Evolutionary conservation across 1,140 invertebrate genomes (phyloP).

Genomic region (Aphaenogaster rudis): DNA sequence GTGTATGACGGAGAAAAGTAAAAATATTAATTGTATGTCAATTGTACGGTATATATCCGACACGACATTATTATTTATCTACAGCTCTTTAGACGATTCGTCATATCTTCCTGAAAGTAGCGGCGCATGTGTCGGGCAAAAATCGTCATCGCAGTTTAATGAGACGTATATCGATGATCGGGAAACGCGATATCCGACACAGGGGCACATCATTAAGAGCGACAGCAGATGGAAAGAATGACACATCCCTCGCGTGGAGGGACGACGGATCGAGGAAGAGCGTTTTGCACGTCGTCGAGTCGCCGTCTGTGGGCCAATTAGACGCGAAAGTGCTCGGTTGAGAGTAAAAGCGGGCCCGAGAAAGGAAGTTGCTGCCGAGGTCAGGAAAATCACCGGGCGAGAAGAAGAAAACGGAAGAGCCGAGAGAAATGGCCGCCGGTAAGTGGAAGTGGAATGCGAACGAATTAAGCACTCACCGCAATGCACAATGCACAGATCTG

Average conservation of each 20-base stretch:
- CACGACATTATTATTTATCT: neutral
- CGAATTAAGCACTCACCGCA: constrained; percentile 49
- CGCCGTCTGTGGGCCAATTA: constrained; percentile 68
- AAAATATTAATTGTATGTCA: constrained; percentile 7
- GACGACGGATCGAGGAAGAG: constrained; percentile 68
- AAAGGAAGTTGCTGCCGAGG: constrained; percentile 17
- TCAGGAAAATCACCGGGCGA: constrained; percentile 16
- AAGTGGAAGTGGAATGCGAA: constrained; percentile 63
- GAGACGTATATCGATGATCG: constrained; percentile 41
- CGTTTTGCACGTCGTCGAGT: constrained; percentile 69
- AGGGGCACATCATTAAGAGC: neutral
- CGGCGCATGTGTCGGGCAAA: neutral
- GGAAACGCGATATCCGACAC: constrained; percentile 21
- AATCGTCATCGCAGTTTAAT: constrained; percentile 3
- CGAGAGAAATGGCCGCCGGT: constrained; percentile 76
- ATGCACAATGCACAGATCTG: constrained; percentile 41
- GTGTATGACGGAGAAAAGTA: neutral
- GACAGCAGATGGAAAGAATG: constrained; percentile 6
- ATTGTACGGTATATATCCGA: neutral
- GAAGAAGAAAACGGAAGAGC: constrained; percentile 39
- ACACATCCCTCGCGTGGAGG: constrained; percentile 12
- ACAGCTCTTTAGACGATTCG: constrained; percentile 10
- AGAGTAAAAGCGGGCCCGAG: constrained; percentile 36
- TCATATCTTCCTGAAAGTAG: neutral
- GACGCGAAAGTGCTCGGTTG: constrained; percentile 36